phyloP scores from a whole-genome alignment of 2,888 invertebrate species.

The Polyommatus icarus region DNA sequence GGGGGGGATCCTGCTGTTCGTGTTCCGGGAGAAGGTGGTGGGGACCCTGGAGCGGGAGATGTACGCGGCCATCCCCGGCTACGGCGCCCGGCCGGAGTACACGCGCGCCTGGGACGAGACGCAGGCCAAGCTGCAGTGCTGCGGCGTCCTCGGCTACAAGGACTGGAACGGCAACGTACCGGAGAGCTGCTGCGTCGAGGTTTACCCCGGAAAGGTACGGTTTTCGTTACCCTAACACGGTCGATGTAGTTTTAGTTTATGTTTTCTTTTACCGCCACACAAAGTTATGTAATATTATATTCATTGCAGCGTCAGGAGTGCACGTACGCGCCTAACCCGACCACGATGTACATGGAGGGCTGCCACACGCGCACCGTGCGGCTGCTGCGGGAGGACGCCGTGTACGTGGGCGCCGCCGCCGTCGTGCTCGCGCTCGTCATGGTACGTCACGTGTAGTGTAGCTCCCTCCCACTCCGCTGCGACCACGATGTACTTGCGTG shows the following conservation, averaged over 20 bases:
- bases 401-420: constrained; percentile 89
- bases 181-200: constrained; percentile 87
- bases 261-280: too few relatives aligned
- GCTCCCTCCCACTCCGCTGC: neutral
- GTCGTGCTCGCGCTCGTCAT: constrained; percentile 91
- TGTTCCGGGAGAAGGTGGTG: constrained; percentile 91
- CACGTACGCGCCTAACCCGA: constrained; percentile 78
- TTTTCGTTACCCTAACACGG: too few relatives aligned
- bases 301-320: constrained; percentile 79
- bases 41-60: constrained; percentile 88
- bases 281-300: too few relatives aligned
- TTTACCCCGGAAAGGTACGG: constrained; percentile 79
- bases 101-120: constrained; percentile 94
- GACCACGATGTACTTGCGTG: too few relatives aligned
- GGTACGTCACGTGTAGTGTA: constrained; percentile 72
- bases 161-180: constrained; percentile 89
- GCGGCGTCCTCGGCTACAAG: constrained; percentile 87
- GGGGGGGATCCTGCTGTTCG: constrained; percentile 94
- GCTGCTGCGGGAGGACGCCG: constrained; percentile 88
- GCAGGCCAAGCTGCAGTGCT: constrained; percentile 91
- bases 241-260: too few relatives aligned
- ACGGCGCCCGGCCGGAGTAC: constrained; percentile 84
- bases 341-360: constrained; percentile 86
- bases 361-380: constrained; percentile 86
- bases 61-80: constrained; percentile 87